Base-by-base conservation (phyloP, 2,888 invertebrate species). In the Gastrophysa polygoni region DNA sequence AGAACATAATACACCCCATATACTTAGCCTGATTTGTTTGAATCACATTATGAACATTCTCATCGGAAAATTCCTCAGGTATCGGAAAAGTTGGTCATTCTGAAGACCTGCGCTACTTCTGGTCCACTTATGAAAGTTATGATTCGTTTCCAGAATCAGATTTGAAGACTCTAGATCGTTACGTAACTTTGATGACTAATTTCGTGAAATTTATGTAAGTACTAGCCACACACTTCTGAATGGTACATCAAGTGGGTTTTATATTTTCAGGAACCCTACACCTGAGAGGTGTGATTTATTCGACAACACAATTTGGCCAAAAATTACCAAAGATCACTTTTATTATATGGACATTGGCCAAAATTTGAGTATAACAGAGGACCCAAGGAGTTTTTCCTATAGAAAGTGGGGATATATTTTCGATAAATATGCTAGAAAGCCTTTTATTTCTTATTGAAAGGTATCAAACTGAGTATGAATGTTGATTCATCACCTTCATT, bases 201-300 rank as follows among this genome's bases (percentile, higher is more conserved):
- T 68, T 68, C 57, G 68, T 57, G n/a, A 68, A 68, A 58, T 55
- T 57, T 47, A 50, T 66, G 68, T 68, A 62, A 66, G 68, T 59
- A n/a, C 28, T 16, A 55, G 1, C 14, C 7, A 14, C 1, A 20
- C 14, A 57, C 4, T 14, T 17, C 20, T 6, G 20, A 11, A 5
- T 17, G 46, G 2, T 14, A 43, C 21, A 11, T 10, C 21, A n/a
- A n/a, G n/a, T n/a, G 11, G 28, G 11, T n/a, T 11, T n/a, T 43
- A 10, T 20, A 10, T 17, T 61, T 63, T 44, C 52, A 66, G 66
- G 32, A 66, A 66, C 49, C 66, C 66, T 11, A 61, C 61, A 11
- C 66, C 66, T 14, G 48, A 32, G 8, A 38, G 20, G n/a, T 28
- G 46, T 8, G 61, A 63, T n/a, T 48, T 63, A 46, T 52, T 63